A percentile compares a stretch with the other conserved stretches of the same genome.
Evolutionary conservation across 1,140 invertebrate species (phyloP).

Genomic region (Eriocheir sinensis): DNA sequence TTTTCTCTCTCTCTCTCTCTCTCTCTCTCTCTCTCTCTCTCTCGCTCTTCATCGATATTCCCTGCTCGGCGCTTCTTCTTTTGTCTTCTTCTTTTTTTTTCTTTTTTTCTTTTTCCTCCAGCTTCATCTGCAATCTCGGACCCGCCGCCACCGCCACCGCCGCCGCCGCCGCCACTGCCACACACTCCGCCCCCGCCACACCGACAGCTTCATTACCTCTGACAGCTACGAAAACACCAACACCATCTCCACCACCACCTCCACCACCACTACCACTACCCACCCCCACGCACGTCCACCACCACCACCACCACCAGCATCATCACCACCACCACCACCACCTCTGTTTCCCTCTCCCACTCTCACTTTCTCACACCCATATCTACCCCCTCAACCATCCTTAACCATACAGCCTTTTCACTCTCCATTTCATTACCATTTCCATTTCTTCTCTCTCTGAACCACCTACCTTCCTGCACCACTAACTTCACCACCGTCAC

Average conservation of each 20-base stretch:
- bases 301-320: background rate
- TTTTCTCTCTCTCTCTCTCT: no score
- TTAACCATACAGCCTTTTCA: background rate
- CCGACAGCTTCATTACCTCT: background rate
- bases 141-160: background rate
- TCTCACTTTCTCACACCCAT: background rate
- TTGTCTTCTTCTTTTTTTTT: background rate
- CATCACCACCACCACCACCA: background rate
- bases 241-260: no score
- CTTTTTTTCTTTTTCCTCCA: background rate
- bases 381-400: background rate
- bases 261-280: no score
- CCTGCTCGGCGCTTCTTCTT: background rate
- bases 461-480: background rate
- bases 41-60: background rate
- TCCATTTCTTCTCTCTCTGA: background rate
- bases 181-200: background rate
- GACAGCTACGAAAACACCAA: background rate
- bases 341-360: background rate
- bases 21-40: no score
- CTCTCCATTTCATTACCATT: background rate
- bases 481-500: no score
- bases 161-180: background rate
- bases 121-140: background rate
- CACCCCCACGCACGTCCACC: background rate